phyloP scores from a whole-genome alignment of 1,140 invertebrate species.

The Cardiocondyla obscurior region DNA sequence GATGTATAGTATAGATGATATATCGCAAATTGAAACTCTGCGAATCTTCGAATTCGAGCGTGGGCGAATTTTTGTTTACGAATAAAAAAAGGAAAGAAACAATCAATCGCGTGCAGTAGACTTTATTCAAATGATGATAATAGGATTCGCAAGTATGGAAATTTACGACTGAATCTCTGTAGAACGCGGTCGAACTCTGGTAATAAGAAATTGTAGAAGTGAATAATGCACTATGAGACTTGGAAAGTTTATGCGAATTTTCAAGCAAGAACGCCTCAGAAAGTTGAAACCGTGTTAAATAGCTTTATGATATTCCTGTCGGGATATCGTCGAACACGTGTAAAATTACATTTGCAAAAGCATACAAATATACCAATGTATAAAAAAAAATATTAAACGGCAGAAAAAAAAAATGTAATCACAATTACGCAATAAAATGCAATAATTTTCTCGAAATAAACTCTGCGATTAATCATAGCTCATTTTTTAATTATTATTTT shows the following conservation, averaged over 20 bases:
- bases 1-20: background rate
- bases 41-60: background rate
- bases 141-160: constrained; percentile 39
- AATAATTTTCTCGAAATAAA: too few relatives aligned
- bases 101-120: constrained; percentile 16
- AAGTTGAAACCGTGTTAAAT: constrained; percentile 34
- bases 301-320: background rate
- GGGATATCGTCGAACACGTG: background rate
- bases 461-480: background rate
- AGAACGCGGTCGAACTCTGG: constrained; percentile 30
- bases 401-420: background rate
- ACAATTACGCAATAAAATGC: background rate
- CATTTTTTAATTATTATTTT: background rate
- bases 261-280: constrained; percentile 19
- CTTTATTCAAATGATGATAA: constrained; percentile 37
- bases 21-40: background rate
- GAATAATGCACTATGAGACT: constrained; percentile 45
- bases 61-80: background rate
- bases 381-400: background rate
- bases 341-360: background rate
- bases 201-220: constrained; percentile 49
- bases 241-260: constrained; percentile 36
- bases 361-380: background rate
- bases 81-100: constrained; percentile 36
- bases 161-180: constrained; percentile 38